Conservation (phyloP, 2,797 vertebrate genomes). For the Hydrocynus forskahlii region DNA sequence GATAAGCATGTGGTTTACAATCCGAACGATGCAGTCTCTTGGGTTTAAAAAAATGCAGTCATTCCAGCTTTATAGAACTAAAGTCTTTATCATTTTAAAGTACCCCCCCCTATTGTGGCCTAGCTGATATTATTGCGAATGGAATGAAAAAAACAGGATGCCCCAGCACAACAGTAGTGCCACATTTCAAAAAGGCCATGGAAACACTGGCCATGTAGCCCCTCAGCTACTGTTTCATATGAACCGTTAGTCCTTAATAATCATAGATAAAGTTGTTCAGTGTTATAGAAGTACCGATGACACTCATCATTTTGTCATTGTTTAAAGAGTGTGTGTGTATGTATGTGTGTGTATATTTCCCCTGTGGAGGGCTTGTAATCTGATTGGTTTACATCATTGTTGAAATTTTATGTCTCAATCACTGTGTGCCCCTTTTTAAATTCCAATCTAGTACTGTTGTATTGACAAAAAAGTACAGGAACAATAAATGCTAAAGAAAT, state of each 20-base stretch:
- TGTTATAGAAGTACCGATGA: neutral
- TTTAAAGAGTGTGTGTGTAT: neutral
- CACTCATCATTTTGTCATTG: neutral
- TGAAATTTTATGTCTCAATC: conserved; percentile 56
- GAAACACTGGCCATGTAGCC: no score
- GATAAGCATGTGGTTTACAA: neutral
- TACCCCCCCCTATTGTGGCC: conserved; percentile 32
- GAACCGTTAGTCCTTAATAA: no score
- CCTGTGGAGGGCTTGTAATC: conserved; percentile 50
- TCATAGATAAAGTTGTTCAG: neutral
- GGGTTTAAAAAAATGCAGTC: neutral
- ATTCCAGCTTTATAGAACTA: conserved; percentile 1
- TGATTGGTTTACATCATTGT: conserved; percentile 53
- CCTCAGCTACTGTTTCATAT: no score
- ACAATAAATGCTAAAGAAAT: conserved; percentile 70
- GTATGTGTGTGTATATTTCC: neutral
- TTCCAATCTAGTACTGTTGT: conserved; percentile 77
- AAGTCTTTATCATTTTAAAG: conserved; percentile 7
- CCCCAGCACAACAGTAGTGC: no score
- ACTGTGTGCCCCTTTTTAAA: neutral
- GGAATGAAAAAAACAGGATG: no score
- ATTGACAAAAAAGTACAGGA: conserved; percentile 82
- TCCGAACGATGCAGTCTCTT: neutral
- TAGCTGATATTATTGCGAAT: no score
- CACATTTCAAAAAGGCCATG: no score